Evolutionary conservation across 2,888 invertebrate genomes (phyloP).

Genomic region (Sceliomorpha sp.): DNA sequence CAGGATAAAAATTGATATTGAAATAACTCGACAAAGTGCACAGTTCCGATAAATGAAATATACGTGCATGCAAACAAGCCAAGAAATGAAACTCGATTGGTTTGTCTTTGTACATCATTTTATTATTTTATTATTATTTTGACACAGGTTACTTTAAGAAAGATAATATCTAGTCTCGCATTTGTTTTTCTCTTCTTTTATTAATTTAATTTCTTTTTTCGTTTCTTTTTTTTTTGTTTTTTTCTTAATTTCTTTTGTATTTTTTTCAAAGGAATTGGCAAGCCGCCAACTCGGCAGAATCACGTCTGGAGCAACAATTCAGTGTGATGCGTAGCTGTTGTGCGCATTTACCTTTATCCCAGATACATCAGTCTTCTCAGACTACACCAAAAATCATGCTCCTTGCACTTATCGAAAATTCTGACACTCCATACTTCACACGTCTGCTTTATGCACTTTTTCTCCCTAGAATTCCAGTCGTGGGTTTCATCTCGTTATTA

Average conservation of each 20-base stretch:
- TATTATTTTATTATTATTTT: slow-evolving; percentile 78
- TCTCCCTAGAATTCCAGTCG: slow-evolving; percentile 5
- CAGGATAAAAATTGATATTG: slow-evolving; percentile 35
- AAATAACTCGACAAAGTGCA: slow-evolving; percentile 11
- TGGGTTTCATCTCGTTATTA: slow-evolving; percentile 59
- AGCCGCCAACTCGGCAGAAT: slow-evolving; percentile 63
- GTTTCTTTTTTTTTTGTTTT: slow-evolving; percentile 46
- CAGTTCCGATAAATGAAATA: slow-evolving; percentile 20
- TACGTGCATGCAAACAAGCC: slow-evolving; percentile 17
- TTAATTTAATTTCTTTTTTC: too few relatives aligned
- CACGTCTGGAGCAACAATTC: slow-evolving; percentile 69
- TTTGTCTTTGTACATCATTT: slow-evolving; percentile 76
- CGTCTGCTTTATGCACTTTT: slow-evolving; percentile 14
- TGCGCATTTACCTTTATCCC: slow-evolving; percentile 41
- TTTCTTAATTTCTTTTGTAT: slow-evolving; percentile 37
- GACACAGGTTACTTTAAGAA: slow-evolving; percentile 80
- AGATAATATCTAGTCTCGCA: slow-evolving; percentile 79
- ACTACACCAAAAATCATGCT: slow-evolving; percentile 27
- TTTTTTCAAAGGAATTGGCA: slow-evolving; percentile 61
- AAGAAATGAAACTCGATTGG: slow-evolving; percentile 53
- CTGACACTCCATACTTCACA: slow-evolving; percentile 15
- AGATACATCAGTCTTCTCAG: slow-evolving; percentile 35
- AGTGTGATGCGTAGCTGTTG: slow-evolving; percentile 56
- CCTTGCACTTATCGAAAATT: slow-evolving; percentile 29
- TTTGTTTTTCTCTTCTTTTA: slow-evolving; percentile 68